Base-by-base conservation (phyloP, 1,140 invertebrate species). In the Drosophila auraria region DNA sequence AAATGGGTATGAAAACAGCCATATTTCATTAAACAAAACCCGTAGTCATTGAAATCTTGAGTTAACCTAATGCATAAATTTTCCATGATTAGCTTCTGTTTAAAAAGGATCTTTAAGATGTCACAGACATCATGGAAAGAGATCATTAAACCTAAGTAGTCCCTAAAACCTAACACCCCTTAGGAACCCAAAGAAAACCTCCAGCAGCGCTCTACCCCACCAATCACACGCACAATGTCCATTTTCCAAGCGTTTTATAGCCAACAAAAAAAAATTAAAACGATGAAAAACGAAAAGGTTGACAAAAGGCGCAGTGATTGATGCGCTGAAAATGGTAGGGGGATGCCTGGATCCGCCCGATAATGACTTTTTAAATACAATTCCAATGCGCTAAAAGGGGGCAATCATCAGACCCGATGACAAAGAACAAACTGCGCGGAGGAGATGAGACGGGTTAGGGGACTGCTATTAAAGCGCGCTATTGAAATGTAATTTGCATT, bases 401-500 rank as follows among this genome's bases (percentile, higher is more conserved):
- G 68, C 84, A 87, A 83, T 80, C 83, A 64, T 61, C 69, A 11
- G 47, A 58, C 54, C 49, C 71, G 71, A 54, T 73, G 77, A 70
- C 78, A 79, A 74, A 84, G 59, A 66, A 78, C 50, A 58, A 63
- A 64, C 61, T 62, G 64, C 50, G 60, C 49, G 49, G 30, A 74
- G 54, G 42, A 79, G 63, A 59, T 54, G 75, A 69, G 65, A 54
- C 53, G 78, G 74, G 78, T 61, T 49, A 50, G 40, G 45, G 80
- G 70, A 61, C 78, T 23, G 71, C 74, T 33, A 86, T 76, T 54
- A 72, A 72, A 30, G 44, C 58, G 59, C 30, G 40, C 81, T 89
- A 89, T 89, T 89, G 84, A 89, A 89, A 79, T 81, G 86, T 90
- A 84, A 89, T 90, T 89, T 89, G 84, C 84, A 89, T 89, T 75